phyloP scores from a whole-genome alignment of 2,888 invertebrate genomes.

The Cabera pusaria region DNA sequence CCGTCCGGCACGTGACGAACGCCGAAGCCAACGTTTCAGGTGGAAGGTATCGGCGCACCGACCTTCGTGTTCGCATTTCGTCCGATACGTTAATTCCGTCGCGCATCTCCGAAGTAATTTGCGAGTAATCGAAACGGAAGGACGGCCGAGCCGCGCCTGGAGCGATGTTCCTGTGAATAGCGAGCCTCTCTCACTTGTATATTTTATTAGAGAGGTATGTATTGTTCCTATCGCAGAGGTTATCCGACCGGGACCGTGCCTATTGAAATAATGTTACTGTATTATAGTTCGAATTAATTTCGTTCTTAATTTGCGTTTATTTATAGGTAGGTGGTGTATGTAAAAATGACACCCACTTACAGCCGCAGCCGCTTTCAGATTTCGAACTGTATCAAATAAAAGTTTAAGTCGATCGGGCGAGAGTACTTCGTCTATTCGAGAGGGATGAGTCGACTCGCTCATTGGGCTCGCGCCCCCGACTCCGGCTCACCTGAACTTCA shows the following conservation, averaged over 20 bases:
- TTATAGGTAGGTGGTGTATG: no score
- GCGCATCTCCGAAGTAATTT: constrained; percentile 16
- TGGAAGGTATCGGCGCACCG: constrained; percentile 13
- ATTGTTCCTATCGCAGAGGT: constrained; percentile 13
- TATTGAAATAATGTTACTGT: no score
- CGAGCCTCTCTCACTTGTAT: constrained; percentile 13
- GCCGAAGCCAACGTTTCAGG: constrained; percentile 21
- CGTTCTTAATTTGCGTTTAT: no score
- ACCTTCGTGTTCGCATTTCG: constrained; percentile 11
- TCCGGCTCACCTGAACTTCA: constrained; percentile 15
- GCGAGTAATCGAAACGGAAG: constrained; percentile 21
- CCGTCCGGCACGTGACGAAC: constrained; percentile 18
- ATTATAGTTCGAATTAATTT: no score
- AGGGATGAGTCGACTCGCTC: no score
- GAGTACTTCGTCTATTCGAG: no score
- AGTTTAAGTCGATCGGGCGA: no score
- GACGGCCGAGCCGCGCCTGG: constrained; percentile 12
- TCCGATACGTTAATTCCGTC: constrained; percentile 12
- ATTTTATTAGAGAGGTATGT: constrained; percentile 18
- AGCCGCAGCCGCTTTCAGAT: no score
- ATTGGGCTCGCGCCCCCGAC: constrained; percentile 4
- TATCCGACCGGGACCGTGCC: constrained; percentile 8
- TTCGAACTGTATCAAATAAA: no score
- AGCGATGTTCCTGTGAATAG: constrained; percentile 10
- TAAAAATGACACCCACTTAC: no score